These are phyloP conservation scores for Stylophora pistillata DNA, from an alignment of 64 coral and sea anemone species.

Conservation along the genomic window DNA sequence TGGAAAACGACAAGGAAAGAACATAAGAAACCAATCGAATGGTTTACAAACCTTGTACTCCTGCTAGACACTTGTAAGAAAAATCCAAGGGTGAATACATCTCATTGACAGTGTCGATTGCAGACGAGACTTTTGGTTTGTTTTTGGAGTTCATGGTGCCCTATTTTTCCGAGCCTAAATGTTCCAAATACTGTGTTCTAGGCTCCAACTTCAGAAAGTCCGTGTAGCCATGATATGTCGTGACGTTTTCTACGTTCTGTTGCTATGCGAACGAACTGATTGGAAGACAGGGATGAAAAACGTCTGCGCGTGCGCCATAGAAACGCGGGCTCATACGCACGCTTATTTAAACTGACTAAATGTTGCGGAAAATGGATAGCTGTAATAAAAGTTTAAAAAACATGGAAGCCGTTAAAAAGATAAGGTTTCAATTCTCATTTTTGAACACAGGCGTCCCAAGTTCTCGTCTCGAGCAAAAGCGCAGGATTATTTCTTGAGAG, in stretches of 20 bases:
- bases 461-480: too few species aligned
- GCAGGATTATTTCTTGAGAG: too few species aligned
- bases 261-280: constrained; percentile 15
- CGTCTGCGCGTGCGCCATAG: too few species aligned
- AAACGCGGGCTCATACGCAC: too few species aligned
- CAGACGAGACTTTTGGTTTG: constrained; percentile 46
- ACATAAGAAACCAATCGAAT: background rate
- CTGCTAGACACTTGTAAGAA: constrained; percentile 64
- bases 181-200: background rate
- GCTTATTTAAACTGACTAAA: too few species aligned
- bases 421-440: too few species aligned
- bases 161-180: background rate
- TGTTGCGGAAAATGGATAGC: too few species aligned
- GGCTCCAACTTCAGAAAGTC: background rate
- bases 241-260: background rate
- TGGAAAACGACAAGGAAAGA: background rate
- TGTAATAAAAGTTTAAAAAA: too few species aligned
- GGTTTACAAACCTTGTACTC: constrained; percentile 63
- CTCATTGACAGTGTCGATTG: constrained; percentile 73
- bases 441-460: too few species aligned
- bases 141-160: constrained; percentile 36
- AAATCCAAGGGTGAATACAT: constrained; percentile 76
- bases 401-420: too few species aligned
- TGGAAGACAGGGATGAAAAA: too few species aligned
- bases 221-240: too few species aligned